Percentiles rank a stretch among this genome's conserved stretches.
Evolutionary conservation across 2,797 vertebrate species (phyloP).

Genomic region (Luscinia luscinia): DNA sequence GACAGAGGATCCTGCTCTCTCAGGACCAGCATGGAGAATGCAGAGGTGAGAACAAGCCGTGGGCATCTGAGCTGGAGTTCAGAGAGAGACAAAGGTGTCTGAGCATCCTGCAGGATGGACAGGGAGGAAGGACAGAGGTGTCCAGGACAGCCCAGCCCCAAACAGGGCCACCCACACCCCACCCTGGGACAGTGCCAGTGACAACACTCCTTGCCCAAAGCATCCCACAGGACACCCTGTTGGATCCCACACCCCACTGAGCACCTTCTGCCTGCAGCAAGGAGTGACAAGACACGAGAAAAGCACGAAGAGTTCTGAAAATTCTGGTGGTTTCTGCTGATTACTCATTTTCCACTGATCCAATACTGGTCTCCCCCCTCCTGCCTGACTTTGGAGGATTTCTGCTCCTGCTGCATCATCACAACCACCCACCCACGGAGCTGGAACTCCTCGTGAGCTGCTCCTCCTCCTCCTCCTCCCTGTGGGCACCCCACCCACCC

Average conservation of each 20-base stretch:
- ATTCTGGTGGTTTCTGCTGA: not conserved
- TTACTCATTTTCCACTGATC: not conserved
- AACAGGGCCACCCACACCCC: not conserved
- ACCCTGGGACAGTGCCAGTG: not conserved
- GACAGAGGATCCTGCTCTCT: not conserved
- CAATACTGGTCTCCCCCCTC: not conserved
- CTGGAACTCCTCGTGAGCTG: not conserved
- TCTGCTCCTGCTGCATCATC: constrained; percentile 6
- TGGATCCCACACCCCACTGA: not conserved
- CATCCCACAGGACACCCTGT: not conserved
- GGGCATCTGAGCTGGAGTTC: not conserved
- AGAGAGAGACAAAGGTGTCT: not conserved
- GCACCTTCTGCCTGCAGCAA: not conserved
- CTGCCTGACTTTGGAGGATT: not conserved
- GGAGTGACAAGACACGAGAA: not conserved
- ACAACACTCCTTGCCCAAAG: not conserved
- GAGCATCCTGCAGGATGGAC: not conserved
- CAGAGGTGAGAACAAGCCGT: too few species aligned
- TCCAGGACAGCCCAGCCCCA: not conserved
- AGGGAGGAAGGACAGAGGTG: not conserved
- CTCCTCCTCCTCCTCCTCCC: not conserved
- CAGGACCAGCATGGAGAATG: fast-evolving
- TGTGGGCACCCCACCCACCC: not conserved
- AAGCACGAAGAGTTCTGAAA: not conserved
- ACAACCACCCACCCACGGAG: not conserved